These are phyloP conservation scores for Nebria brevicollis DNA, from an alignment of 2,888 invertebrate genomes.

Conservation along the genomic window DNA sequence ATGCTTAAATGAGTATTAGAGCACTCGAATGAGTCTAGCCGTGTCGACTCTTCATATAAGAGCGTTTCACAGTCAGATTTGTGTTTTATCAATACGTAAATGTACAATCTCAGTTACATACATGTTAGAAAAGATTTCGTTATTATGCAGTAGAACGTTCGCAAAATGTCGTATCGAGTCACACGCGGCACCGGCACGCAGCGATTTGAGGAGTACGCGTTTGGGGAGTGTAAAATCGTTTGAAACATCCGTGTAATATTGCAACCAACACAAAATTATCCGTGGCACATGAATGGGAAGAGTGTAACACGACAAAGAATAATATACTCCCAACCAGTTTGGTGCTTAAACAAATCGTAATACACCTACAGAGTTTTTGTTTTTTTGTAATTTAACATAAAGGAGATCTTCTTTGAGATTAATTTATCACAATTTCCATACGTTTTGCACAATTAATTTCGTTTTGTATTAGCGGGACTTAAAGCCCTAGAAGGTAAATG, in stretches of 20 bases:
- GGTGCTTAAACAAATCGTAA: too few relatives aligned
- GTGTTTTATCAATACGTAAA: neutral
- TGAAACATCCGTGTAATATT: neutral
- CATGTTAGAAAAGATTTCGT: neutral
- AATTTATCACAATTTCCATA: too few relatives aligned
- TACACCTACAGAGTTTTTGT: too few relatives aligned
- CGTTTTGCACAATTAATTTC: too few relatives aligned
- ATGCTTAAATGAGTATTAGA: too few relatives aligned
- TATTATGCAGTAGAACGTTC: neutral
- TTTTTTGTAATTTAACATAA: too few relatives aligned
- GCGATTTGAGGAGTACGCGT: neutral
- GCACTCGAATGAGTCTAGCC: too few relatives aligned
- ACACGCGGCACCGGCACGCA: neutral
- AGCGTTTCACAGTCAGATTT: neutral
- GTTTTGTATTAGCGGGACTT: too few relatives aligned
- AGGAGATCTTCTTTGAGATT: too few relatives aligned
- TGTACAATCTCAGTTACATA: neutral
- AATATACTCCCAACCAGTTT: too few relatives aligned
- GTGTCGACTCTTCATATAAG: neutral
- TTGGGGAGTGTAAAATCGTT: neutral
- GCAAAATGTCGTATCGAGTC: neutral
- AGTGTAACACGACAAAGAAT: too few relatives aligned
- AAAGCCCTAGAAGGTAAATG: too few relatives aligned
- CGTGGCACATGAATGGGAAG: neutral
- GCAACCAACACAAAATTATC: neutral